Conservation (phyloP, 2,113 vertebrate genomes). For the Phalacrocorax pelagicus region DNA sequence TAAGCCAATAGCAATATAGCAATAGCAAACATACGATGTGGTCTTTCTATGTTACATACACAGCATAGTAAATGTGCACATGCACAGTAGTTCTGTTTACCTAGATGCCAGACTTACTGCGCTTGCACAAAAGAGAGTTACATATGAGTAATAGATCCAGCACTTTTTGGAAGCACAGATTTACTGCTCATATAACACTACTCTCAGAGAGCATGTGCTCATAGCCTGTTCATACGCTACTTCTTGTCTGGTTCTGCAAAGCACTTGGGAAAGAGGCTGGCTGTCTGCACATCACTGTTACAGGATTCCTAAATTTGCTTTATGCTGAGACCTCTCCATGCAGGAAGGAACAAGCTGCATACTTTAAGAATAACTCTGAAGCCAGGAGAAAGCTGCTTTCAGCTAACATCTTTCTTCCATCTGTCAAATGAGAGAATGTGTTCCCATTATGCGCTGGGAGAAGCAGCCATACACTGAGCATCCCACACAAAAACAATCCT, state of each 20-base stretch:
- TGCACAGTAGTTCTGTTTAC: neutral
- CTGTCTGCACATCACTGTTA: neutral
- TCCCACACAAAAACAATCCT: neutral
- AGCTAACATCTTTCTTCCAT: slow-evolving; percentile 41
- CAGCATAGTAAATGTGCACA: neutral
- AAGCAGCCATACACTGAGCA: slow-evolving; percentile 25
- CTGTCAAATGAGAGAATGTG: slow-evolving; percentile 51
- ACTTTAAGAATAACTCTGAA: slow-evolving; percentile 42
- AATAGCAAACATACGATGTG: neutral
- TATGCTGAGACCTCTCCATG: neutral
- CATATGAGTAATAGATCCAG: neutral
- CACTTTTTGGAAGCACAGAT: slow-evolving; percentile 6
- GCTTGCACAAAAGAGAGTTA: neutral
- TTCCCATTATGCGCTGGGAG: neutral
- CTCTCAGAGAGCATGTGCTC: neutral
- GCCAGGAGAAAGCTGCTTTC: slow-evolving; percentile 29
- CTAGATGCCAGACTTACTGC: slow-evolving; percentile 4
- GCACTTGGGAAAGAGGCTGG: neutral
- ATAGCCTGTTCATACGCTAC: neutral
- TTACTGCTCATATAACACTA: neutral
- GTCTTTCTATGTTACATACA: neutral
- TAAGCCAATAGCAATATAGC: neutral
- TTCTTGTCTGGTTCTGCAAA: neutral
- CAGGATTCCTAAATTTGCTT: neutral
- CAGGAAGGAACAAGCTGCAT: slow-evolving; percentile 28